Conservation (phyloP, 2,888 invertebrate genomes). For the Uropetala carovei region DNA sequence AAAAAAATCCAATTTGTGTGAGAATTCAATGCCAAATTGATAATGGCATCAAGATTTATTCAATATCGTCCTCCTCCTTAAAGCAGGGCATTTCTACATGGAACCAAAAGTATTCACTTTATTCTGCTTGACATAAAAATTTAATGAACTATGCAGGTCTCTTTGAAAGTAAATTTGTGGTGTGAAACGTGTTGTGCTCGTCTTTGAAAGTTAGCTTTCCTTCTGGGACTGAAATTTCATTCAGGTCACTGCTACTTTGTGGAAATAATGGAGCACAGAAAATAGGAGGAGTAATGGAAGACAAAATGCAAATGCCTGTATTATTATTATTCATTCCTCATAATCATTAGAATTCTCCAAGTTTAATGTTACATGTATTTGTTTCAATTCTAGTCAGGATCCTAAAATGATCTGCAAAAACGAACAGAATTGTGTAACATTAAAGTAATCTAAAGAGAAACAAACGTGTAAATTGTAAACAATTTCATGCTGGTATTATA, state of each 20-base stretch:
- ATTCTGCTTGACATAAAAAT: constrained; percentile 60
- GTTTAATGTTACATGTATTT: constrained; percentile 60
- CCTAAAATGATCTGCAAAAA: constrained; percentile 36
- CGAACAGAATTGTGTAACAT: constrained; percentile 57
- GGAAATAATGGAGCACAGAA: constrained; percentile 47
- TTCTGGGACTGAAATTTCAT: constrained; percentile 33
- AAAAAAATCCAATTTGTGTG: background rate
- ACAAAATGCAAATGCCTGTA: constrained; percentile 38
- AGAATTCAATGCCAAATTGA: constrained; percentile 34
- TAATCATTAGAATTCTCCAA: constrained; percentile 57
- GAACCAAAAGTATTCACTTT: constrained; percentile 38
- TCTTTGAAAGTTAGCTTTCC: constrained; percentile 52
- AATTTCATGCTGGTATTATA: constrained; percentile 64
- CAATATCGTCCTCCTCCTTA: constrained; percentile 43
- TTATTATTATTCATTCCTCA: constrained; percentile 59
- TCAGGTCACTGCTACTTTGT: constrained; percentile 47
- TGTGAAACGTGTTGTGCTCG: constrained; percentile 42
- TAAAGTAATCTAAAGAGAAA: constrained; percentile 45
- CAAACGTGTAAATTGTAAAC: constrained; percentile 61
- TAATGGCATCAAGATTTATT: constrained; percentile 39
- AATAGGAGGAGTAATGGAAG: constrained; percentile 42
- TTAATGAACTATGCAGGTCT: constrained; percentile 19
- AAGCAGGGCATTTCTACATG: constrained; percentile 44
- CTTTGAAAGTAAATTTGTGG: constrained; percentile 44
- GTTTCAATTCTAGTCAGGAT: constrained; percentile 53